Conservation (phyloP, 1,140 invertebrate species). For the Drosophila ambigua region DNA sequence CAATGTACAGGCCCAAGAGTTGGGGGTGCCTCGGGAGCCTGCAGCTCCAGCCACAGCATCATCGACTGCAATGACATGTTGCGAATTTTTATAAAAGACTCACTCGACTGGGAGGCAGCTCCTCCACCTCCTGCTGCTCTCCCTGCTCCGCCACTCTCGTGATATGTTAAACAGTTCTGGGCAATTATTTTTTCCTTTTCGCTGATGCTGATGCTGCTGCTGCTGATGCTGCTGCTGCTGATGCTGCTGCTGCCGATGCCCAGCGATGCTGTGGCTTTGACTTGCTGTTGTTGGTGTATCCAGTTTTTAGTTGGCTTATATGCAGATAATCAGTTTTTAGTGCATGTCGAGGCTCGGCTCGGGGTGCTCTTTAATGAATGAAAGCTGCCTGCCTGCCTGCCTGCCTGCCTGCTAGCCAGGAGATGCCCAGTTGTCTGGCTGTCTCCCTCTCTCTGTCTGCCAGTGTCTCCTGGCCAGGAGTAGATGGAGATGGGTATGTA, state of each 20-base stretch:
- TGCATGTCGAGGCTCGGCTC: slow-evolving; percentile 69
- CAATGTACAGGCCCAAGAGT: slow-evolving; percentile 31
- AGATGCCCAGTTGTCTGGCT: too few relatives aligned
- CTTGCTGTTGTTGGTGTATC: slow-evolving; percentile 32
- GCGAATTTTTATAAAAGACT: slow-evolving; percentile 82
- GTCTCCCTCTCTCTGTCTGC: slow-evolving; percentile 21
- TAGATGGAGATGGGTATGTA: slow-evolving; percentile 7
- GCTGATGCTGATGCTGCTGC: slow-evolving; percentile 16
- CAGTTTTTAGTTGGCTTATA: slow-evolving; percentile 76
- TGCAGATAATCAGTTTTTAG: slow-evolving; percentile 79
- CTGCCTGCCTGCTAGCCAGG: slow-evolving; percentile 13
- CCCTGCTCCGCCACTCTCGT: slow-evolving; percentile 23
- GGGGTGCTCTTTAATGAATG: slow-evolving; percentile 77
- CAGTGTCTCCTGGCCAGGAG: slow-evolving; percentile 18
- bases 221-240: neutral
- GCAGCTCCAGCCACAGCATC: slow-evolving; percentile 19
- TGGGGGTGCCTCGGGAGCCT: slow-evolving; percentile 61
- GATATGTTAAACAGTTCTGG: slow-evolving; percentile 83
- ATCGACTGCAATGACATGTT: slow-evolving; percentile 74
- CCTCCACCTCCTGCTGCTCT: neutral
- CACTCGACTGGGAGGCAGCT: slow-evolving; percentile 50
- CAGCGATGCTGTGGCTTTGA: neutral
- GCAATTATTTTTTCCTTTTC: slow-evolving; percentile 74
- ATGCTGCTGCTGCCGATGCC: slow-evolving; percentile 5
- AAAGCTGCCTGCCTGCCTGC: slow-evolving; percentile 47